Base-by-base conservation (phyloP, 1,140 invertebrate genomes). In the Lanistes nyassanus region DNA sequence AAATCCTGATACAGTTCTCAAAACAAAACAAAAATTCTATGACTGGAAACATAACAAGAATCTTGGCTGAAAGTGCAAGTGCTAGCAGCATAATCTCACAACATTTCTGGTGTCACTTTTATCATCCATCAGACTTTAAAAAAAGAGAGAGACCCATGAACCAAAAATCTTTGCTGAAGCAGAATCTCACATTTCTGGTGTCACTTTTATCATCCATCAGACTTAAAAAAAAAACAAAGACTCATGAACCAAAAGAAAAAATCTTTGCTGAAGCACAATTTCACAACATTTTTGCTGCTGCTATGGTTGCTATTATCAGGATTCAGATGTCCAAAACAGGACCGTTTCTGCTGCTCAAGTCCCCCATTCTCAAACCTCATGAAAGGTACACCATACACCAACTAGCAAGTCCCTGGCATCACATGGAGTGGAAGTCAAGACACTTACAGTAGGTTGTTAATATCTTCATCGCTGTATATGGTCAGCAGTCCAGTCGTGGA, bases 401-500 rank as follows among this genome's bases (percentile, higher is more conserved):
- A 31, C n/a, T 69, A 39, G 26, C 47, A 60, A 23, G 23, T 29
- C n/a, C 23, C n/a, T 6, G 31, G 1, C 16, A 13, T 29, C 34
- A 51, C 11, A 37, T 64, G 21, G 31, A 42, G 16, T 5, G 9
- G 9, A 34, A 0, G n/a, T 67, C 6, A 55, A 21, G 26, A 73
- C 11, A 82, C 82, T 81, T 78, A 85, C 82, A 70, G 65, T 16
- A 81, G 16, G 29, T 79, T 62, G 56, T 81, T 76, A 26, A 83
- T 70, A 23, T 73, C 66, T n/a, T 78, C 58, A 16, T 79, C 62
- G 6, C 75, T 64, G 64, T 80, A 68, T 68, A 78, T 65, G 72
- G 78, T 79, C 58, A 81, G 83, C 1, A 83, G 60, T 62, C 83
- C 79, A 71, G 76, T 79, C 56, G 88, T 83, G 62, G 86, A 85